phyloP scores from a whole-genome alignment of 2,888 invertebrate species.

The Bellardia pandia region DNA sequence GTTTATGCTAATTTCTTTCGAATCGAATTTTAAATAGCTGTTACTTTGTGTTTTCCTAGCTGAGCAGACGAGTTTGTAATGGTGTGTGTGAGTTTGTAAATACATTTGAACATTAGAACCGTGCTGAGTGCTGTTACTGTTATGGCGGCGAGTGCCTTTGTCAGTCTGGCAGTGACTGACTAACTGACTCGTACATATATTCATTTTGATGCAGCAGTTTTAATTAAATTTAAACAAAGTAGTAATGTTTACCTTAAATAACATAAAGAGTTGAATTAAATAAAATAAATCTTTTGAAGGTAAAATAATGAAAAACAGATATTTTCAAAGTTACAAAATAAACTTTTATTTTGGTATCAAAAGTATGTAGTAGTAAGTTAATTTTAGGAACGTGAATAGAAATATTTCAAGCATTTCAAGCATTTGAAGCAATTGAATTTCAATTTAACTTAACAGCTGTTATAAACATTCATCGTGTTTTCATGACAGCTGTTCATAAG shows the following conservation, averaged over 20 bases:
- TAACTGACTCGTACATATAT: slow-evolving; percentile 30
- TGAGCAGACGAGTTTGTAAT: neutral
- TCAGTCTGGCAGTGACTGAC: neutral
- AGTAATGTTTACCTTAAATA: slow-evolving; percentile 39
- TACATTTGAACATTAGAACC: neutral
- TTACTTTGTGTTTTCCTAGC: slow-evolving; percentile 41
- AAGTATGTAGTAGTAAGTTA: no score
- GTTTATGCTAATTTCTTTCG: slow-evolving; percentile 74
- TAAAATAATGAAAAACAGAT: neutral
- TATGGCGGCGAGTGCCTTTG: slow-evolving; percentile 16
- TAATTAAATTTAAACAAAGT: slow-evolving; percentile 65
- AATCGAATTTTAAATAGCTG: slow-evolving; percentile 73
- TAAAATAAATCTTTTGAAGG: no score
- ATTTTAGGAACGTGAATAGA: no score
- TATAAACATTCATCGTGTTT: no score
- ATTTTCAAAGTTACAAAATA: neutral
- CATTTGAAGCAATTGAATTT: no score
- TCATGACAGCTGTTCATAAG: no score
- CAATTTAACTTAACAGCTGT: no score
- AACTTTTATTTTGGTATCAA: neutral
- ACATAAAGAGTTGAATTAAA: slow-evolving; percentile 3
- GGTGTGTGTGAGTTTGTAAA: neutral
- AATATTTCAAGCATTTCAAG: no score
- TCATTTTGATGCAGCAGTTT: slow-evolving; percentile 43
- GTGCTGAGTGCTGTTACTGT: slow-evolving; percentile 1